Base-by-base conservation (phyloP, 2,113 vertebrate species). In the Anolis sagrei region DNA sequence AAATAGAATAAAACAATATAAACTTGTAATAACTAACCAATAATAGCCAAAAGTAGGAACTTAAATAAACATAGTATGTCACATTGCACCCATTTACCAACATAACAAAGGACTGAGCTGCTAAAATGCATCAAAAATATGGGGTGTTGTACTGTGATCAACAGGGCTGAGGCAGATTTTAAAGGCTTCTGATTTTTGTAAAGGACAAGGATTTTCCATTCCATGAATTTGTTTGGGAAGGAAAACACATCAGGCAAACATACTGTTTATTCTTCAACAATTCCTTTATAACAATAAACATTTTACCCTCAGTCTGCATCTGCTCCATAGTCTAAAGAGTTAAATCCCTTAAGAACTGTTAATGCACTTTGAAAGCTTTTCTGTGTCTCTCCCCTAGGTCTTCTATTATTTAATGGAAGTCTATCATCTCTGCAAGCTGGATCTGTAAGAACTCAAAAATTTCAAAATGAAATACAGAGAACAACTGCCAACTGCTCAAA, bases 331-430 rank as follows among this genome's bases (percentile, higher is more conserved):
- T 29, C 82, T 75, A 79, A 80, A 66, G 83, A 81, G 10, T 82
- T 69, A 86, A 81, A 9, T 27, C 0, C 44, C 62, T 0, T 14
- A 80, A 85, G 32, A 70, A 82, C 0, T 2, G 0, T 69, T 83
- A 80, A 80, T 74, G 73, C 75, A 73, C 36, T 80, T 74, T 49
- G 19, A 72, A 87, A 81, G 19, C 4, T 84, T 91, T 21, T 66
- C 0, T 80, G 7, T 69, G 62, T 83, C 8, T 61, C 73, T 85
- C 87, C 61, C 39, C 69, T 62, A 78, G 62, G 29, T 84, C 44
- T 90, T 91, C 73, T n/a, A 44, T 91, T 90, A 90, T 87, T 88
- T 86, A 91, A 87, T 8, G 10, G 84, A 87, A 89, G 78, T 34
- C 58, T 58, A n/a, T 66, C 7, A 79, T 51, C 21, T 32, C 25